Evolutionary conservation across 2,797 vertebrate genomes (phyloP), one percentile per base, ranked within the genome.

Genomic region (Falco berigora): DNA sequence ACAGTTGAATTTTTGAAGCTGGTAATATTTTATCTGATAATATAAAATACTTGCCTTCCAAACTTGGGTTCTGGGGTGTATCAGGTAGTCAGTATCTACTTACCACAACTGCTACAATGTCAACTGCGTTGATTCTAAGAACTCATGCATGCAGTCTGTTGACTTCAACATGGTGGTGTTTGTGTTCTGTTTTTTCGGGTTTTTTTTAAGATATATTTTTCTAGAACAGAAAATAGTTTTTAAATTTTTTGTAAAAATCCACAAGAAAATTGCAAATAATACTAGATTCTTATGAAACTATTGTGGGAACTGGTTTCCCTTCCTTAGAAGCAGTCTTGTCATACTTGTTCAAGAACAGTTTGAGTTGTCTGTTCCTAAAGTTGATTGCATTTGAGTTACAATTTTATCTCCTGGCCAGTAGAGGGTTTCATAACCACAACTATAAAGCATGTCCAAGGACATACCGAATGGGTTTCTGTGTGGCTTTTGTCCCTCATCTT

Each of bases 341-440:
- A 4, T 69, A 32, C 24, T 73, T 92, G 5, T 25, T 92, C n/a
- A 72, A 40, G 34, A 55, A 12, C 17, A 59, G 14, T 40, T 40
- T 40, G 13, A 40, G 38, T 44, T 59, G 11, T 61, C 8, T 30
- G 1, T 79, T 91, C 44, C 21, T 85, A 0, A 85, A 64, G 32
- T 42, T 87, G 16, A 7, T 85, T 81, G 82, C 22, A 23, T 71
- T 91, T 77, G 22, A 23, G 40, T 84, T 75, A 49, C 78, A 78
- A 3, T 90, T 87, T 72, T 68, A 61, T 76, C 24, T 77, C 8
- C 9, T 94, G 86, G 18, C 90, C 94, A 83, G 84, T 68, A 96
- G 96, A 92, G 94, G 96, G 94, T 78, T 95, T 95, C 73, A 68
- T 92, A 89, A 76, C 67, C 87, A 77, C 59, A 73, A 1, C 53